Evolutionary conservation across 2,888 invertebrate species (phyloP), one percentile per base, ranked within the genome.

Genomic region (Ormyrus rosae): DNA sequence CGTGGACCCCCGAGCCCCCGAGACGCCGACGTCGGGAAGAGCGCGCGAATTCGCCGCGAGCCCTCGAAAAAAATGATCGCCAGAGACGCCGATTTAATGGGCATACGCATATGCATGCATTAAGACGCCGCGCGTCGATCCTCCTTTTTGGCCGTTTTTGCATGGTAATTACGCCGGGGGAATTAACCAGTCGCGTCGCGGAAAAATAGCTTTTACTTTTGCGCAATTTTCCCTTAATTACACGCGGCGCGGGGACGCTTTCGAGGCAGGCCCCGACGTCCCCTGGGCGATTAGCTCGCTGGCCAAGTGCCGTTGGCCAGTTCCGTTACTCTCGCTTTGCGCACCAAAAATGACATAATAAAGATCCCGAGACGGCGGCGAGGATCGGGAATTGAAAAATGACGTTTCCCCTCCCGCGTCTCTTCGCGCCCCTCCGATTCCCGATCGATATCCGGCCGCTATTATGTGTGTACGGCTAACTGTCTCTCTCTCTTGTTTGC

Each of bases 281-380:
- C 19, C 19, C 2, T 19, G 19, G 19, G 19, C 19, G 19, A 19
- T 19, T 19, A 19, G 19, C 10, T 34, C 13, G 5, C n/a, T 1
- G 19, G 8, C 6, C 50, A 19, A 61, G 51, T 71, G 51, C 71
- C 71, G 71, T 71, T 71, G 61, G 9, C 58, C 10, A 45, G n/a
- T 68, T 34, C 68, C 68, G 45, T 68, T 68, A 55, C 19, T 11
- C 45, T 45, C 34, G 46, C 46, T 45, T 0, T 5, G 45, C 72
- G 19, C 63, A n/a, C 53, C 34, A 63, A 63, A 72, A 63, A 72
- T 72, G 72, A 64, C 73, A 50, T 56, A 55, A 64, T 56, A 73
- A 64, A 34, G 34, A 64, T 61, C 2, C 48, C 9, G 19, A 19
- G 48, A 8, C 55, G 53, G 64, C n/a, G 61, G 46, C 8, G 63